Percentiles rank a stretch among this genome's conserved stretches.
Evolutionary conservation across 2,797 vertebrate genomes (phyloP).

Genomic region (Phalloptychus januarius): DNA sequence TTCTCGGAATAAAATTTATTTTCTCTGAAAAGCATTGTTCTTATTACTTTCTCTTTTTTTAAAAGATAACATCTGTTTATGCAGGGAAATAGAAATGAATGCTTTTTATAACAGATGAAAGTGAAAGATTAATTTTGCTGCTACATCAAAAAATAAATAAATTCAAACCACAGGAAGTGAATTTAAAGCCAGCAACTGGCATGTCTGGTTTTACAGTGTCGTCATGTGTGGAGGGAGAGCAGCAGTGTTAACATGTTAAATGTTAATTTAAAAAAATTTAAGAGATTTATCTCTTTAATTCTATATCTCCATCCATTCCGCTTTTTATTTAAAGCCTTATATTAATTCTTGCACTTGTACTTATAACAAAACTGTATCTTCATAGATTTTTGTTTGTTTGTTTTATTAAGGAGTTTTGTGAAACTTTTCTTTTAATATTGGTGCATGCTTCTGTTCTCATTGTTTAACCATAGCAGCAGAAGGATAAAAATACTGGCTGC

Average conservation of each 20-base stretch:
- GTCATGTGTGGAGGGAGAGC: neutral
- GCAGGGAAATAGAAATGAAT: neutral
- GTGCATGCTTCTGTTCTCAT: neutral
- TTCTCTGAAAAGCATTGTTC: conserved; percentile 51
- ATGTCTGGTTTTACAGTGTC: neutral
- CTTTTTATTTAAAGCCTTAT: too few relatives aligned
- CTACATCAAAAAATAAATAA: neutral
- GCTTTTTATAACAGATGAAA: neutral
- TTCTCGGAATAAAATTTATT: conserved; percentile 68
- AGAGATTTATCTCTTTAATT: too few relatives aligned
- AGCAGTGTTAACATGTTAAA: neutral
- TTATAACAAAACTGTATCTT: neutral
- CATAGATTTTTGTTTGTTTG: neutral
- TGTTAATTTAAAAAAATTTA: neutral
- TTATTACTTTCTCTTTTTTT: conserved; percentile 24
- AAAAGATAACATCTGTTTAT: neutral
- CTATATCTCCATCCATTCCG: neutral
- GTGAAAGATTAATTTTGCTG: neutral
- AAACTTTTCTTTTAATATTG: neutral
- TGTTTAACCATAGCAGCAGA: neutral
- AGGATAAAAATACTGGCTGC: neutral
- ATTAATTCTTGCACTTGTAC: too few relatives aligned
- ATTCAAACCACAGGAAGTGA: neutral
- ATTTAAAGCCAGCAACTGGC: neutral
- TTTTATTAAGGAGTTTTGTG: neutral